These are phyloP conservation scores for Acanthosepion lycidas DNA, from an alignment of 2,888 invertebrate genomes.

Conservation along the genomic window DNA sequence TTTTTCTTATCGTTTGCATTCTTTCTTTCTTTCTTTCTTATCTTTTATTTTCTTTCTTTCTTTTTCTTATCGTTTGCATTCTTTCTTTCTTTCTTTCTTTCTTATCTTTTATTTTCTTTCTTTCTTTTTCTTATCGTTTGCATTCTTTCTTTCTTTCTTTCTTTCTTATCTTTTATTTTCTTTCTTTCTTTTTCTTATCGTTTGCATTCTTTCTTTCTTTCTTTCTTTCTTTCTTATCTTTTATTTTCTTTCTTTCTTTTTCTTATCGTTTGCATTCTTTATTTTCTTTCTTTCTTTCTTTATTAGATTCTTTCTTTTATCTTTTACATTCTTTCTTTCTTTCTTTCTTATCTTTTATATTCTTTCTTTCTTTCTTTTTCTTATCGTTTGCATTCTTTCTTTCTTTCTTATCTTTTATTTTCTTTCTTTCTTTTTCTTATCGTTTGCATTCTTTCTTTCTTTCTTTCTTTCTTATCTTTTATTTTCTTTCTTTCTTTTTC, in stretches of 20 bases:
- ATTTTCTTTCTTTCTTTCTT: not conserved
- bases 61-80: not conserved
- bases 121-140: not conserved
- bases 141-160: not conserved
- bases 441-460: too few species aligned
- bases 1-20: not conserved
- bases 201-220: not conserved
- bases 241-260: not conserved
- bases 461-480: not conserved
- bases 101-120: not conserved
- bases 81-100: not conserved
- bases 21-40: too few species aligned
- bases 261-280: not conserved
- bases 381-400: too few species aligned
- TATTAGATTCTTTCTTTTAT: too few species aligned
- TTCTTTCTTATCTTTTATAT: too few species aligned
- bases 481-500: too few species aligned
- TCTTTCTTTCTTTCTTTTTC: not conserved
- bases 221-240: not conserved
- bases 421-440: too few species aligned
- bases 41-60: too few species aligned
- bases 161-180: not conserved
- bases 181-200: not conserved
- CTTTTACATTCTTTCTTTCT: too few species aligned
- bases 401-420: not conserved